A percentile compares a stretch with the other conserved stretches of the same genome.
Conservation (phyloP, 2,113 vertebrate genomes). For the Prolemur simus region DNA sequence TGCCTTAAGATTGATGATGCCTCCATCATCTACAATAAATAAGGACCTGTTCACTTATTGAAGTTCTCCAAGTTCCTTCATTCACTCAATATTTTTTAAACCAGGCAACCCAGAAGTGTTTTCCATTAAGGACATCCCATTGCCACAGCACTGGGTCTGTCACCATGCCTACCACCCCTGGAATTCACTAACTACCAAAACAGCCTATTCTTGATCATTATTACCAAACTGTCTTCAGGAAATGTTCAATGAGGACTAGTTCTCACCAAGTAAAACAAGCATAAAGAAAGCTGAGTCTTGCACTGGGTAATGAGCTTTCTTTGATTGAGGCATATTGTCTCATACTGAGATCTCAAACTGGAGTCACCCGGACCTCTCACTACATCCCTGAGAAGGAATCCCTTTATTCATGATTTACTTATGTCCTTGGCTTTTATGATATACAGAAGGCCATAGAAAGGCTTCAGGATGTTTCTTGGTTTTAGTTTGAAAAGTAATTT, state of each 20-base stretch:
- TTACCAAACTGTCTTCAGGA: neutral
- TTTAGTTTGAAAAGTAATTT: constrained; percentile 16
- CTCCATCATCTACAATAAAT: constrained; percentile 12
- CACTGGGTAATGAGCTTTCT: neutral
- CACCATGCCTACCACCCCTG: neutral
- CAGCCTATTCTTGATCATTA: neutral
- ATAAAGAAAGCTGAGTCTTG: neutral
- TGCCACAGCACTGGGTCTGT: neutral
- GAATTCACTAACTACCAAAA: neutral
- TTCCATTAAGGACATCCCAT: neutral
- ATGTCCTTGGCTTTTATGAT: neutral
- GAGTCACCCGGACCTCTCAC: neutral
- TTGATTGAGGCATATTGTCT: neutral
- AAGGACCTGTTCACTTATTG: constrained; percentile 19
- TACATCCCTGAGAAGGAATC: neutral
- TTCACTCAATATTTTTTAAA: constrained; percentile 44
- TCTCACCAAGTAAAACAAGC: neutral
- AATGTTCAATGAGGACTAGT: neutral
- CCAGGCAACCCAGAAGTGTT: neutral
- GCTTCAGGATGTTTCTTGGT: neutral
- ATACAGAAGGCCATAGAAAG: neutral
- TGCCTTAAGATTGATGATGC: neutral
- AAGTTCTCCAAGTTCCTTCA: neutral
- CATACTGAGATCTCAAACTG: neutral
- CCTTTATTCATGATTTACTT: constrained; percentile 15